These are phyloP conservation scores for Aegotheles bennettii DNA, from an alignment of 2,113 vertebrate species.

Conservation along the genomic window DNA sequence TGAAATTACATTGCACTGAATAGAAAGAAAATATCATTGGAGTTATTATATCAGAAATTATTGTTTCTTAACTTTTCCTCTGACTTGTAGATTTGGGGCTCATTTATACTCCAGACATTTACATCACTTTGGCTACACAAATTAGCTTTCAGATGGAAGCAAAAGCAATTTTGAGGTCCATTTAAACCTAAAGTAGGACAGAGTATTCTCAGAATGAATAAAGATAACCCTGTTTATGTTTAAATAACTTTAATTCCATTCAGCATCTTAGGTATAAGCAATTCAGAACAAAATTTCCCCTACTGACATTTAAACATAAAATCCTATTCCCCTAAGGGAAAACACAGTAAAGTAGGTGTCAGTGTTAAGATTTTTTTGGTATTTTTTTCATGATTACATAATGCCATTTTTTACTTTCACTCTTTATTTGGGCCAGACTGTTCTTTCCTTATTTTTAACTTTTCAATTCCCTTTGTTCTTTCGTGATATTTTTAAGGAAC, in stretches of 20 bases:
- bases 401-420: background rate
- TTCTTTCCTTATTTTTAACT: conserved; percentile 44
- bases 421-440: conserved; percentile 33
- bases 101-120: background rate
- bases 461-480: conserved; percentile 37
- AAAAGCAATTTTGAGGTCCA: conserved; percentile 37
- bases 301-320: background rate
- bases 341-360: background rate
- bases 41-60: background rate
- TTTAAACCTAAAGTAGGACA: conserved; percentile 16
- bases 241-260: background rate
- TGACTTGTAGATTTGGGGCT: background rate
- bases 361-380: background rate
- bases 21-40: background rate
- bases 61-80: background rate
- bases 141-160: background rate
- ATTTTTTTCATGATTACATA: conserved; percentile 1
- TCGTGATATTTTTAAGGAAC: background rate
- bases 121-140: background rate
- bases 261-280: background rate
- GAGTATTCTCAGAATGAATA: background rate
- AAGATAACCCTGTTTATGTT: background rate
- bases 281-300: background rate
- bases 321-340: background rate
- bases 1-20: background rate